Conservation (phyloP, 1,140 invertebrate species). For the Acyrthosiphon pisum region DNA sequence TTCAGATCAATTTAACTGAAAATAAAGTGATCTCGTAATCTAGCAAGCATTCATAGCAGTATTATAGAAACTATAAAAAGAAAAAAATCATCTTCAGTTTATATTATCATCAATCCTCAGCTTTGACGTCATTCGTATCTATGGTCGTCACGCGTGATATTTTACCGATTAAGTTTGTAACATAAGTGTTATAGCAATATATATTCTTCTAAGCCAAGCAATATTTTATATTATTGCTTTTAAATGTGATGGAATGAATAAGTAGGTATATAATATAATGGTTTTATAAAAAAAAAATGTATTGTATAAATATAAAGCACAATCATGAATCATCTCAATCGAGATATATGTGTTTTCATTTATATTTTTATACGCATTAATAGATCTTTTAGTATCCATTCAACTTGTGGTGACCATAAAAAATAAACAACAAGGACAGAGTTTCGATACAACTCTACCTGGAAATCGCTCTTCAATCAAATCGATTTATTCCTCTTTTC, state of each 20-base stretch:
- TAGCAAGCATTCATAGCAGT: background rate
- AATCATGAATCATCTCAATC: background rate
- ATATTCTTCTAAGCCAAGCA: background rate
- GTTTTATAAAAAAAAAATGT: conserved; percentile 2
- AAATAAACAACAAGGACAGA: background rate
- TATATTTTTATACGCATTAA: background rate
- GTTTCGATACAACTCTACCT: background rate
- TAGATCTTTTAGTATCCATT: background rate
- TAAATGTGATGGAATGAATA: background rate
- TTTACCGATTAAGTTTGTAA: background rate
- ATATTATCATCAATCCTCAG: background rate
- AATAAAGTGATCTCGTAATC: background rate
- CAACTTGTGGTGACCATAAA: background rate
- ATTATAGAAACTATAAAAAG: background rate
- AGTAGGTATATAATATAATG: background rate
- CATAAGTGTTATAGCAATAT: background rate
- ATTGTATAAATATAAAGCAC: background rate
- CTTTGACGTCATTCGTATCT: background rate
- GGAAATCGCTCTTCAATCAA: background rate
- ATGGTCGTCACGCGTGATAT: background rate
- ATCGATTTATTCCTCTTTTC: background rate
- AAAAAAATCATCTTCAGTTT: background rate
- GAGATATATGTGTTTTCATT: background rate
- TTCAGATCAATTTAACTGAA: background rate
- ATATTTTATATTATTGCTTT: background rate